Percentiles rank a stretch among this genome's conserved stretches.
phyloP scores from a whole-genome alignment of 2,888 invertebrate species.

The Andrena bucephala region DNA sequence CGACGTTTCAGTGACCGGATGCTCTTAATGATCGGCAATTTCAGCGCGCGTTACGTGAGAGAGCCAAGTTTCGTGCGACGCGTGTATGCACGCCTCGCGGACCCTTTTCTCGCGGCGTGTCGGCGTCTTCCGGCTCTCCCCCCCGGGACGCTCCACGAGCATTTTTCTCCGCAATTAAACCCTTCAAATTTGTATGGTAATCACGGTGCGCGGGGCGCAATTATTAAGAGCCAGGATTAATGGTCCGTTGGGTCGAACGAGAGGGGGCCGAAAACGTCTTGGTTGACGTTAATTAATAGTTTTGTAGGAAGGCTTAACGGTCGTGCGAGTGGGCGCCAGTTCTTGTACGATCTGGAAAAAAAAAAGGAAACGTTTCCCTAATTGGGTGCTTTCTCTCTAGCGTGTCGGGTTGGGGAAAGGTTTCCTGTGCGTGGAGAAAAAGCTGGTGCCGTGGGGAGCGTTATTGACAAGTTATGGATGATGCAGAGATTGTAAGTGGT shows the following conservation, averaged over 20 bases:
- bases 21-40: constrained; percentile 75
- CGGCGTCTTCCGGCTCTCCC: constrained; percentile 24
- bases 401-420: neutral
- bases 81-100: neutral
- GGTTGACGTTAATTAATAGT: constrained; percentile 44
- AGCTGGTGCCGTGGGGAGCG: neutral
- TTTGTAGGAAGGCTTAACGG: constrained; percentile 21
- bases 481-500: too few species aligned
- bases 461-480: neutral
- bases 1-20: constrained; percentile 71
- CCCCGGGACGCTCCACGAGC: neutral
- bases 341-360: constrained; percentile 5
- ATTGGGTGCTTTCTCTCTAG: constrained; percentile 23
- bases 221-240: constrained; percentile 46
- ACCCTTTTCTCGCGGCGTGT: neutral
- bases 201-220: constrained; percentile 27
- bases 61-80: constrained; percentile 49
- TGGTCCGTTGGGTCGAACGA: constrained; percentile 14
- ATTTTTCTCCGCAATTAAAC: constrained; percentile 42
- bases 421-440: neutral
- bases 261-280: constrained; percentile 26
- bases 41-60: constrained; percentile 64
- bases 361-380: neutral
- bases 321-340: neutral
- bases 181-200: constrained; percentile 52